A percentile compares a stretch with the other conserved stretches of the same genome.
Evolutionary conservation across 2,888 invertebrate species (phyloP).

Genomic region (Drosophila paranaensis): DNA sequence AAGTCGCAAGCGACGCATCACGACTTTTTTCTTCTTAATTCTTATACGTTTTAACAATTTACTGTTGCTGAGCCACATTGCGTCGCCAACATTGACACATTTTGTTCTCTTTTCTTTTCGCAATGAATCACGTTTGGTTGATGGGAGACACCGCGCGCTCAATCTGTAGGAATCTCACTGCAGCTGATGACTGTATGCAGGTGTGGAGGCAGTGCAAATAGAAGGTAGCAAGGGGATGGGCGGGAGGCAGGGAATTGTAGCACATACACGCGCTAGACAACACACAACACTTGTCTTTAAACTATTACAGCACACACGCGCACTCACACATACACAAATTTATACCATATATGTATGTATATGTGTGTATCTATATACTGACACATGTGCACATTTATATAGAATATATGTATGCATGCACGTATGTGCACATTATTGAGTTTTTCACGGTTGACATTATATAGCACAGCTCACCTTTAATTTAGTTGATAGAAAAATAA

Average conservation of each 20-base stretch:
- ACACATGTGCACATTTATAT: conserved; percentile 28
- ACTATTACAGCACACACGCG: conserved; percentile 65
- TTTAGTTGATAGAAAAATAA: conserved; percentile 37
- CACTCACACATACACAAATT: conserved; percentile 28
- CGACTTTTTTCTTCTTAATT: conserved; percentile 4
- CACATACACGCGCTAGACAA: conserved; percentile 51
- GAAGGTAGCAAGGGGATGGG: not conserved
- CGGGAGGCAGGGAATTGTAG: conserved; percentile 38
- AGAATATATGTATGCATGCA: conserved; percentile 20
- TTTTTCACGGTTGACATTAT: conserved; percentile 59
- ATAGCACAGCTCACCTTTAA: conserved; percentile 51
- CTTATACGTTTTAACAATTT: conserved; percentile 24
- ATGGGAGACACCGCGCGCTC: conserved; percentile 29
- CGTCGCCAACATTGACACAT: conserved; percentile 22
- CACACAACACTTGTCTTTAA: conserved; percentile 38
- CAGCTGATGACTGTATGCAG: conserved; percentile 33
- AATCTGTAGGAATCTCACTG: conserved; percentile 44
- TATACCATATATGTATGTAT: too few relatives aligned
- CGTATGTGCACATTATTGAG: conserved; percentile 69
- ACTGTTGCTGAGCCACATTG: conserved; percentile 48
- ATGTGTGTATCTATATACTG: not conserved
- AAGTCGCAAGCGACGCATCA: conserved; percentile 23
- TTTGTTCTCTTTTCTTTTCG: conserved; percentile 13
- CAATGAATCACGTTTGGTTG: conserved; percentile 51
- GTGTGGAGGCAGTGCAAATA: conserved; percentile 1